Evolutionary conservation across 2,797 vertebrate species (phyloP).

Genomic region (Hydrophis major): DNA sequence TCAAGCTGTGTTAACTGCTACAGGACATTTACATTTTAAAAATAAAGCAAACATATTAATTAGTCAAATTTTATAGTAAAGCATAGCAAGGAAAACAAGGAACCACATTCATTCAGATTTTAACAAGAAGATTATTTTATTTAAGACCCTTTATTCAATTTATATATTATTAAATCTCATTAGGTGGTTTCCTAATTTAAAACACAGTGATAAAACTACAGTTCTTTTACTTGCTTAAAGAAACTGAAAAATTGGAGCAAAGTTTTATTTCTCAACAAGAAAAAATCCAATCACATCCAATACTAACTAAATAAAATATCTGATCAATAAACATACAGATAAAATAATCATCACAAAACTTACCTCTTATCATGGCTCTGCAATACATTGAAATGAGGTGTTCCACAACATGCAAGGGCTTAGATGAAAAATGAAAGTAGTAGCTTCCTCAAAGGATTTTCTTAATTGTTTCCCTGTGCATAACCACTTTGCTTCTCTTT

Average conservation of each 20-base stretch:
- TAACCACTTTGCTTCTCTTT: not conserved
- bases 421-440: not conserved
- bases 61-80: not conserved
- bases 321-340: not conserved
- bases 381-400: not conserved
- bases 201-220: not conserved
- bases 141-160: not conserved
- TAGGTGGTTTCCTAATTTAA: not conserved
- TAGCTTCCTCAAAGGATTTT: not conserved
- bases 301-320: not conserved
- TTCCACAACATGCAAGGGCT: not conserved
- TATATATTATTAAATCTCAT: not conserved
- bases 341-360: not conserved
- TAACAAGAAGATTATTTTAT: not conserved
- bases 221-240: not conserved
- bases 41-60: not conserved
- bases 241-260: not conserved
- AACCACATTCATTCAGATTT: not conserved
- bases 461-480: not conserved
- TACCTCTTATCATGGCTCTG: not conserved
- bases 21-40: not conserved
- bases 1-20: not conserved
- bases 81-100: not conserved
- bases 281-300: not conserved
- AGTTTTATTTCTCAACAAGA: not conserved